Evolutionary conservation across 1,140 invertebrate genomes (phyloP).

Genomic region (Drosophila baimaii): DNA sequence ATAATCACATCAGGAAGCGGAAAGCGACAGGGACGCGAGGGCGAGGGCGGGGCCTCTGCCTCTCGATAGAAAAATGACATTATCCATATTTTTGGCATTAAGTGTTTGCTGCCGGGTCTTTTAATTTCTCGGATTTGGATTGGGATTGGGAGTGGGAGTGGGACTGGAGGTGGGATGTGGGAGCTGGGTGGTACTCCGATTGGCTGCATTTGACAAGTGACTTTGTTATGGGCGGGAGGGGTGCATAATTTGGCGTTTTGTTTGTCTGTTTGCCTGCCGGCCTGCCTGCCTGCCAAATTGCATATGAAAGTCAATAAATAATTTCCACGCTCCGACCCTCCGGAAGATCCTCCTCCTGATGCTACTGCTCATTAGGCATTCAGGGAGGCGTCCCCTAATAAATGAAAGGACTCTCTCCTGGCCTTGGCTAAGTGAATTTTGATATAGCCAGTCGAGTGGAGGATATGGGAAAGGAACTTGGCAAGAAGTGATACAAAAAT

Average conservation of each 20-base stretch:
- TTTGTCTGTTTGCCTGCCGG: constrained; percentile 32
- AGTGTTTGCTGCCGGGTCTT: constrained; percentile 60
- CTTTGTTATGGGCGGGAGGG: constrained; percentile 38
- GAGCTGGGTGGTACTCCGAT: constrained; percentile 39
- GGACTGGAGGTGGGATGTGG: constrained; percentile 5
- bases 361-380: constrained; percentile 72
- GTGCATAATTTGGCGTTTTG: constrained; percentile 67
- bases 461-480: too few relatives aligned
- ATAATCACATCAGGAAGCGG: constrained; percentile 83
- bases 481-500: too few relatives aligned
- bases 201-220: constrained; percentile 62
- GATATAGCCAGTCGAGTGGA: constrained; percentile 21
- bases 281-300: constrained; percentile 67
- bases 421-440: constrained; percentile 33
- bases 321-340: constrained; percentile 34
- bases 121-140: constrained; percentile 53
- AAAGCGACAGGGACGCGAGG: constrained; percentile 31
- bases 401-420: constrained; percentile 40
- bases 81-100: constrained; percentile 81
- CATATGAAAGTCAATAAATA: constrained; percentile 81
- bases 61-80: constrained; percentile 77
- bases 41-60: not conserved
- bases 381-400: constrained; percentile 57
- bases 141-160: not conserved
- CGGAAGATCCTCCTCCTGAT: constrained; percentile 22